A percentile compares a stretch with the other conserved stretches of the same genome.
These are phyloP conservation scores for Melanostoma mellinum DNA, from an alignment of 2,888 invertebrate species.

Conservation along the genomic window DNA sequence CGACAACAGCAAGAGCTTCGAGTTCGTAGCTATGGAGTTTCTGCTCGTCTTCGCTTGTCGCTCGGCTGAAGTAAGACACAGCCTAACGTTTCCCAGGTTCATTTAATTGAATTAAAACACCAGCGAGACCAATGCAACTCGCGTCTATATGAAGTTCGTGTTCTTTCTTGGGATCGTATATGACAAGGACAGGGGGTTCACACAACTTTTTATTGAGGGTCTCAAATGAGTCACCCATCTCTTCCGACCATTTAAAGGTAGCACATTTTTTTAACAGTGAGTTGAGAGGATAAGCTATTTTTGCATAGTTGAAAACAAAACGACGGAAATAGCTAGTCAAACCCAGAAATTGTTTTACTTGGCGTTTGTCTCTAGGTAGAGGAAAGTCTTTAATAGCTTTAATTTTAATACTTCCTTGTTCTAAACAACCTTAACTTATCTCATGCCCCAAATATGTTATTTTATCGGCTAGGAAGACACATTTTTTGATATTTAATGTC, in stretches of 20 bases:
- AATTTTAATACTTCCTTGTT: background rate
- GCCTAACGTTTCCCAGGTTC: background rate
- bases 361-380: background rate
- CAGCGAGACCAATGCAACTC: slow-evolving; percentile 31
- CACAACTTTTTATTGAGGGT: slow-evolving; percentile 12
- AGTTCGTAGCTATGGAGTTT: slow-evolving; percentile 52
- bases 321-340: slow-evolving; percentile 18
- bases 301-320: slow-evolving; percentile 14
- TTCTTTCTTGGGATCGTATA: slow-evolving; percentile 39
- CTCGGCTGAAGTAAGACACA: slow-evolving; percentile 37
- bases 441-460: no score
- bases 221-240: slow-evolving; percentile 1
- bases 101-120: slow-evolving; percentile 40
- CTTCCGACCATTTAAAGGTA: background rate
- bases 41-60: slow-evolving; percentile 25
- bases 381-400: background rate
- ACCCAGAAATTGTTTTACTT: slow-evolving; percentile 8
- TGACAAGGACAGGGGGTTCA: slow-evolving; percentile 26
- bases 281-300: slow-evolving; percentile 12
- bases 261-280: background rate
- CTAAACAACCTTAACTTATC: no score
- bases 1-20: slow-evolving; percentile 50
- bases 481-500: no score
- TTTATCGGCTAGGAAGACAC: no score
- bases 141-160: slow-evolving; percentile 58